Conservation (phyloP, 2,797 vertebrate genomes). For the Danio jaintianensis region DNA sequence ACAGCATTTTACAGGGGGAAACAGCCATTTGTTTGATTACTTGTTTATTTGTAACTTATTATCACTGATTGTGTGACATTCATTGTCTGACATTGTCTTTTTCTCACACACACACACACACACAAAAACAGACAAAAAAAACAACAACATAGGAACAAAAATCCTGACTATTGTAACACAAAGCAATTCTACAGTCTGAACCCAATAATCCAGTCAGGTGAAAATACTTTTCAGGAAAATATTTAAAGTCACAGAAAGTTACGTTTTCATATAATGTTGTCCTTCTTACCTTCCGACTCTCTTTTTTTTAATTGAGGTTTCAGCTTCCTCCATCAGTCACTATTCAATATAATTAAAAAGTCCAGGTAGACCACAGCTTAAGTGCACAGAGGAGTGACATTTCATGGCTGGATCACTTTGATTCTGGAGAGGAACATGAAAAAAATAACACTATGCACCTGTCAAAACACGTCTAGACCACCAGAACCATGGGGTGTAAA, state of each 20-base stretch:
- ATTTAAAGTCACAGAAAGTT: background rate
- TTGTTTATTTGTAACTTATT: too few relatives aligned
- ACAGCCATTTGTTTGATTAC: too few relatives aligned
- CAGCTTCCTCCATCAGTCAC: slow-evolving; percentile 61
- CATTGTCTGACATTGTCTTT: too few relatives aligned
- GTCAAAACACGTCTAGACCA: background rate
- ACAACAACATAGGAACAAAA: too few relatives aligned
- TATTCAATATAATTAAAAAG: slow-evolving; percentile 71
- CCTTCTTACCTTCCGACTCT: slow-evolving; percentile 30
- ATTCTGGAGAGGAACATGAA: background rate
- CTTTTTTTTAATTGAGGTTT: slow-evolving; percentile 57
- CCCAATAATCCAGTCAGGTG: too few relatives aligned
- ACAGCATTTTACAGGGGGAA: too few relatives aligned
- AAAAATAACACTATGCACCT: background rate
- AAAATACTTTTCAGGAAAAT: too few relatives aligned
- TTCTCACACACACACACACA: too few relatives aligned
- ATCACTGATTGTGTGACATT: too few relatives aligned
- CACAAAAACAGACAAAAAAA: too few relatives aligned
- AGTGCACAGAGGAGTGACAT: slow-evolving; percentile 42
- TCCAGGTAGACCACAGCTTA: slow-evolving; percentile 64
- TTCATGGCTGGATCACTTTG: background rate
- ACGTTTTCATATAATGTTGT: slow-evolving; percentile 35
- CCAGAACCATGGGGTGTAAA: background rate
- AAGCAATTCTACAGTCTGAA: too few relatives aligned
- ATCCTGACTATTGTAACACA: too few relatives aligned